Evolutionary conservation across 2,113 vertebrate species (phyloP).

Genomic region (Atractosteus spatula): DNA sequence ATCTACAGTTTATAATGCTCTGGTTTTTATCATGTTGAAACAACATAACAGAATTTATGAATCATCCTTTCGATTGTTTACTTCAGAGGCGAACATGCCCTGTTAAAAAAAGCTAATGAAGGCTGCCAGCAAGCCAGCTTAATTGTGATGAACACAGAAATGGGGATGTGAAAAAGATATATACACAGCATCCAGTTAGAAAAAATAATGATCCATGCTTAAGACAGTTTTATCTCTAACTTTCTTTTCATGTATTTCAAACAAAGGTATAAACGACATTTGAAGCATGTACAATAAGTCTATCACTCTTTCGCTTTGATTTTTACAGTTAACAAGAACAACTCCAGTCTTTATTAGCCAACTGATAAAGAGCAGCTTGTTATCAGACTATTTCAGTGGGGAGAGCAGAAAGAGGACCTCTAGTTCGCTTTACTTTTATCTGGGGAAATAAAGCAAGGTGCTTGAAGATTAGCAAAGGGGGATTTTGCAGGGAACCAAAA

Average conservation of each 20-base stretch:
- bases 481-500: conserved; percentile 51
- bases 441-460: conserved; percentile 48
- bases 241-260: conserved; percentile 9
- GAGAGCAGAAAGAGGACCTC: conserved; percentile 5
- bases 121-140: conserved; percentile 27
- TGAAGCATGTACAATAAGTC: not conserved
- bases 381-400: conserved; percentile 3
- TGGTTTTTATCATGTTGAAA: too few species aligned
- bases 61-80: not conserved
- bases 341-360: not conserved
- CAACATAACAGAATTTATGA: too few species aligned
- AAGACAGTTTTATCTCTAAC: conserved; percentile 9
- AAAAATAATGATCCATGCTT: conserved; percentile 32
- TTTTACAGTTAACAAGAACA: not conserved
- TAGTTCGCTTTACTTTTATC: conserved; percentile 18
- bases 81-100: conserved; percentile 1
- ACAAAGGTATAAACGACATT: conserved; percentile 8
- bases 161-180: not conserved
- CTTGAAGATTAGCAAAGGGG: conserved; percentile 47
- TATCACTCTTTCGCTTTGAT: not conserved
- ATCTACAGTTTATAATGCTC: too few species aligned
- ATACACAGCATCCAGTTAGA: conserved; percentile 28
- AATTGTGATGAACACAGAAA: conserved; percentile 35
- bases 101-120: conserved; percentile 26
- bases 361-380: conserved; percentile 8